phyloP scores from a whole-genome alignment of 2,113 vertebrate genomes.

The Lutjanus erythropterus region DNA sequence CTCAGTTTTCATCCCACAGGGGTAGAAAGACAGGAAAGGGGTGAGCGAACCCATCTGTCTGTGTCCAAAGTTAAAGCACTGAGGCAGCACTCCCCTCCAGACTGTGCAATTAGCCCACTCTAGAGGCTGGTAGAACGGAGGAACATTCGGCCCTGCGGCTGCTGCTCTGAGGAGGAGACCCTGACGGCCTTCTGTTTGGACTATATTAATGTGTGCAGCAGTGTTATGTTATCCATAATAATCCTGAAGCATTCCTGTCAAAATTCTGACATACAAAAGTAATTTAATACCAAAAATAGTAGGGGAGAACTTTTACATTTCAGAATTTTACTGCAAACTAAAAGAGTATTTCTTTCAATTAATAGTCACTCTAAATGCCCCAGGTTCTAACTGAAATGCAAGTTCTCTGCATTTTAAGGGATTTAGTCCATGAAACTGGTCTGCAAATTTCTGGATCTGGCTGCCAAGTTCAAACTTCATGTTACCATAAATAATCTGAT shows the following conservation, averaged over 20 bases:
- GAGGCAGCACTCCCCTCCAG: constrained; percentile 44
- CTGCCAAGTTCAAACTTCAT: too few relatives aligned
- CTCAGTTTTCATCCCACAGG: constrained; percentile 25
- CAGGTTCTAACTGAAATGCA: too few relatives aligned
- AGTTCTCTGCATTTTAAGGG: too few relatives aligned
- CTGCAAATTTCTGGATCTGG: too few relatives aligned
- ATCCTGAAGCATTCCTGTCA: not conserved
- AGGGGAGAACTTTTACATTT: not conserved
- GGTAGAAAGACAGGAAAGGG: constrained; percentile 29
- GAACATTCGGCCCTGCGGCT: constrained; percentile 29
- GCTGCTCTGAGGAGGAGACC: constrained; percentile 24
- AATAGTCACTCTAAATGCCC: too few relatives aligned
- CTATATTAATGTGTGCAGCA: constrained; percentile 22
- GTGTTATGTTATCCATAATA: constrained; percentile 18
- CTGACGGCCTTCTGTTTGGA: constrained; percentile 2
- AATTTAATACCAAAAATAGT: not conserved
- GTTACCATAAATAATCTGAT: too few relatives aligned
- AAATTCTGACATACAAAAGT: not conserved
- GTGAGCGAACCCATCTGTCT: constrained; percentile 64
- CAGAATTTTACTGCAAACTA: too few relatives aligned
- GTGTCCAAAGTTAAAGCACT: constrained; percentile 61
- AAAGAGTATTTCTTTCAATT: too few relatives aligned
- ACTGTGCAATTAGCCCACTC: constrained; percentile 57
- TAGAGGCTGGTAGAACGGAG: constrained; percentile 13
- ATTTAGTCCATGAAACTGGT: too few relatives aligned